Base-by-base conservation (phyloP, 1,140 invertebrate genomes). In the Rhynchophorus ferrugineus region DNA sequence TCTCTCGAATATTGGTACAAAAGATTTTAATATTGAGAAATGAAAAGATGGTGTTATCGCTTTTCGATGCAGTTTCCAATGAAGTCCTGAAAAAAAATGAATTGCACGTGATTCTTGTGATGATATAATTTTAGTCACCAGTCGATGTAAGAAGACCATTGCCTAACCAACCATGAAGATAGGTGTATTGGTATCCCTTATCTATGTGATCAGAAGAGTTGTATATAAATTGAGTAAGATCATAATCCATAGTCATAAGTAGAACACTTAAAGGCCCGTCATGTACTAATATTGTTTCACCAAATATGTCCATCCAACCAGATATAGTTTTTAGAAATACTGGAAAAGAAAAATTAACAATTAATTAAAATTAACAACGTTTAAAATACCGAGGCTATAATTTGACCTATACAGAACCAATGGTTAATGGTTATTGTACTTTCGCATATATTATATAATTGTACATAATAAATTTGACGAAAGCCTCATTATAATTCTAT, bases 11-110 rank as follows among this genome's bases (percentile, higher is more conserved):
- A 85, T 75, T 13, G 78, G 73, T 0, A 85, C 55, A 66, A 88
- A 89, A 58, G 83, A 73, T 48, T 88, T 78, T n/a, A 90, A 69
- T 49, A 91, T 89, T 61, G 84, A 82, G 62, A 91, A 90, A 66
- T 91, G 89, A 64, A 91, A 91, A 1, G 87, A 81, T 1, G 88
- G 89, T 0, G 88, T 91, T 11, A 91, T 69, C 41, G 86, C 66
- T 68, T 83, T 84, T 11, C 86, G 64, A 52, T 82, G 71, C 0
- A 55, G 62, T 35, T 73, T 73, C 85, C 85, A 88, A 70, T 83
- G 57, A 3, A 45, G 17, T 36, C 51, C 61, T 61, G 5, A 42
- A 57, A 56, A n/a, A n/a, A n/a, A n/a, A n/a, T n/a, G n/a, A n/a
- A n/a, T n/a, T n/a, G n/a, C n/a, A n/a, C n/a, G n/a, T n/a, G n/a